Percentiles rank a stretch among this genome's conserved stretches.
phyloP scores from a whole-genome alignment of 2,888 invertebrate species.

The Chouioia cunea region DNA sequence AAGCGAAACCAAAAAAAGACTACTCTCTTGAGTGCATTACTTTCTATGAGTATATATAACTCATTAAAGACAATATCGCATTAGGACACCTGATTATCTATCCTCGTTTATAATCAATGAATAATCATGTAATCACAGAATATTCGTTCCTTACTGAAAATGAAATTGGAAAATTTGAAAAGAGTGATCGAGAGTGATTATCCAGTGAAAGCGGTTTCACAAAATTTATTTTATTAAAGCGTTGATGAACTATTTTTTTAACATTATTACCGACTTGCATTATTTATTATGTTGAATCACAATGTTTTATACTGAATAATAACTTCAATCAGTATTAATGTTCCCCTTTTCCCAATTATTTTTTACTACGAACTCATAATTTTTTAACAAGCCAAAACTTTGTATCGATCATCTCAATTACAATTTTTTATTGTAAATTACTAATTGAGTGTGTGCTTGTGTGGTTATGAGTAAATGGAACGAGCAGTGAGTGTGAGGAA shows the following conservation, averaged over 20 bases:
- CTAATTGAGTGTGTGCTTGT: constrained; percentile 29
- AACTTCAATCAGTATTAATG: constrained; percentile 45
- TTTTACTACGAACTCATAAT: constrained; percentile 24
- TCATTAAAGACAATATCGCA: constrained; percentile 43
- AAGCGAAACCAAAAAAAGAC: constrained; percentile 40
- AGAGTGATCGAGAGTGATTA: constrained; percentile 30
- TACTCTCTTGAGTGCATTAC: constrained; percentile 34
- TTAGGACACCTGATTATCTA: constrained; percentile 30
- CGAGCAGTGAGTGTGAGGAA: constrained; percentile 39
- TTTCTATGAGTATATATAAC: constrained; percentile 31
- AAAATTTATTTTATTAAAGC: constrained; percentile 36
- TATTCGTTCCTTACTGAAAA: constrained; percentile 36
- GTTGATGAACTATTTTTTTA: background rate
- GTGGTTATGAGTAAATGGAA: constrained; percentile 38
- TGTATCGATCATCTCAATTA: constrained; percentile 35
- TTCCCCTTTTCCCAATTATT: background rate
- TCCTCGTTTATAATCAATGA: constrained; percentile 39
- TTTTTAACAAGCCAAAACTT: constrained; percentile 21
- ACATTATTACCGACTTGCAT: constrained; percentile 5
- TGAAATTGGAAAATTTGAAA: constrained; percentile 15
- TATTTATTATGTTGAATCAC: background rate
- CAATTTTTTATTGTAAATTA: constrained; percentile 28
- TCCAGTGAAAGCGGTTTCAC: constrained; percentile 4
- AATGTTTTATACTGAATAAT: constrained; percentile 8
- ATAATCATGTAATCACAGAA: constrained; percentile 39